Conservation (phyloP, 2,797 vertebrate genomes). For the Alectoris magna region DNA sequence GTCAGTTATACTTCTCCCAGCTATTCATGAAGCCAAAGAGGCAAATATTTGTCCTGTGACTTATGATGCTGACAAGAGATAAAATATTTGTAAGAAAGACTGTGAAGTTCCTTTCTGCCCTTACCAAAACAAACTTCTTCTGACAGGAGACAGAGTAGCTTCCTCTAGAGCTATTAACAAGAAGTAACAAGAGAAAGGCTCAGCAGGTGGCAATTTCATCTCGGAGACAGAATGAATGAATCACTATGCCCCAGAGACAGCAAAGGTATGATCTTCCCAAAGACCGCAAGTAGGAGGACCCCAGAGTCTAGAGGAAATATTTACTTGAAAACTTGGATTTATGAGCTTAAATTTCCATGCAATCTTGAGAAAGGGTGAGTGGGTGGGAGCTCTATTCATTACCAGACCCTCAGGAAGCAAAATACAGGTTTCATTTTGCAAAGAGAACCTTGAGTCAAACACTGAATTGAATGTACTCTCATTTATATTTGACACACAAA, state of each 20-base stretch:
- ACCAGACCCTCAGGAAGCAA: background rate
- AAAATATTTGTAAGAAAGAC: background rate
- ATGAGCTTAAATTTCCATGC: background rate
- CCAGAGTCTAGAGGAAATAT: background rate
- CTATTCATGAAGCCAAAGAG: background rate
- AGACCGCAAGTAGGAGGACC: background rate
- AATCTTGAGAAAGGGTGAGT: background rate
- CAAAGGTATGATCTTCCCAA: background rate
- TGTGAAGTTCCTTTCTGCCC: background rate
- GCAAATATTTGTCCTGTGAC: background rate
- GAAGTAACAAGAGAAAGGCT: conserved; percentile 1
- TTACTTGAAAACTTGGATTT: background rate
- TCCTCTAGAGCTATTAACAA: background rate
- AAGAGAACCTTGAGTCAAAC: background rate
- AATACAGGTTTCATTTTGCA: background rate
- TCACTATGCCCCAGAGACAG: background rate
- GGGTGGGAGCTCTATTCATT: background rate
- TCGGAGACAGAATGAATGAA: background rate
- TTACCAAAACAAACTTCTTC: conserved; percentile 15
- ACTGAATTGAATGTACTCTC: background rate
- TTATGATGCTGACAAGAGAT: background rate
- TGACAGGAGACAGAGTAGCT: background rate
- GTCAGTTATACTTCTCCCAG: background rate
- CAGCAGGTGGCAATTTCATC: background rate
- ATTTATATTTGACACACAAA: background rate